Conservation (phyloP, 2,797 vertebrate species). For the Picus viridis region DNA sequence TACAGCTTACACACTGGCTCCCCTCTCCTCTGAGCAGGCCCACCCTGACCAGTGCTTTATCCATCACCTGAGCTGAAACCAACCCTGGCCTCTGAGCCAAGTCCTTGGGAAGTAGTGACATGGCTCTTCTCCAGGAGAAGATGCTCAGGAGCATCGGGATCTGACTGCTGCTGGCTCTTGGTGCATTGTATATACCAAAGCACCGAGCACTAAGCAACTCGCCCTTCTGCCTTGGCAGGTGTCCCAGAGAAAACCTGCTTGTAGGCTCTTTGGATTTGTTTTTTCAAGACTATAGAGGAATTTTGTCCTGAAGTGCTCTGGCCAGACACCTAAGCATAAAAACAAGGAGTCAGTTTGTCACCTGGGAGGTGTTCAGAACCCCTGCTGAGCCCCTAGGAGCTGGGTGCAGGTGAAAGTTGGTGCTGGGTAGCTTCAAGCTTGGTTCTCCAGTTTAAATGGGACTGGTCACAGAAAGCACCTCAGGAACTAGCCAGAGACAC, state of each 20-base stretch:
- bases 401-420: neutral
- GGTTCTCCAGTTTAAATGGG: neutral
- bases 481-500: neutral
- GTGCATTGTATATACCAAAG: neutral
- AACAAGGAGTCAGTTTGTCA: neutral
- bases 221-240: neutral
- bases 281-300: neutral
- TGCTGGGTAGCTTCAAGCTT: neutral
- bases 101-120: rapidly evolving
- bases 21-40: neutral
- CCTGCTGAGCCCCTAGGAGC: neutral
- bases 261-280: neutral
- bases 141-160: neutral
- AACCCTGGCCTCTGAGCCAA: neutral
- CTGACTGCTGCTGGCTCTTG: neutral
- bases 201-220: neutral
- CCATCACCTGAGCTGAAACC: rapidly evolving
- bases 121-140: neutral
- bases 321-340: neutral
- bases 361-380: neutral
- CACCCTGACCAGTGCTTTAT: neutral
- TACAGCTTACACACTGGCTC: rapidly evolving
- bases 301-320: neutral
- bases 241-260: neutral
- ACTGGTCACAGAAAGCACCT: neutral